Evolutionary conservation across 2,113 vertebrate genomes (phyloP), one percentile per base, ranked within the genome.

Genomic region (Sapayoa aenigma): DNA sequence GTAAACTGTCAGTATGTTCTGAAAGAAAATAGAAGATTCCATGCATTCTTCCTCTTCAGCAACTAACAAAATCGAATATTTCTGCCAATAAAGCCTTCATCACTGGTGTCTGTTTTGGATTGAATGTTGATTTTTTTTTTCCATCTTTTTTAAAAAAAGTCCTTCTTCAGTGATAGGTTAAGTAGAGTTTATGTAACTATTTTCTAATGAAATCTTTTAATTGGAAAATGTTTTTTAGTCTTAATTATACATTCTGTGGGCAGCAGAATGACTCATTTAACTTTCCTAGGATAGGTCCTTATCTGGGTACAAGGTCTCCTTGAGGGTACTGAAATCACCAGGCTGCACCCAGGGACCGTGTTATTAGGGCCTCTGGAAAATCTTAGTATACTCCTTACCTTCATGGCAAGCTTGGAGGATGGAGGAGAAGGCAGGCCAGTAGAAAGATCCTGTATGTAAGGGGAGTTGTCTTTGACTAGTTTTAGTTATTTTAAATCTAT

Each of bases 11-110:
- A 47, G 2, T 58, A 37, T n/a, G 19, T 63, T 67, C 62, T 14
- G 6, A n/a, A 52, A 60, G 66, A 69, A 79, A 49, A 15, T 42
- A 71, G 9, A 84, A 69, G 42, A 86, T 84, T 91, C 33, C 56
- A 27, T 62, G 72, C 25, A 72, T 95, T 91, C 47, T 37, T 19
- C 25, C 60, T 94, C 50, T 87, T 84, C 50, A 79, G 37, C 53
- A 86, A 24, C 39, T 47, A 74, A 68, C 50, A 53, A 90, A 95
- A 96, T 81, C 9, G 28, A n/a, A n/a, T 89, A 68, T 86, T 94
- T 50, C 9, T 4, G 50, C 21, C 49, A 83, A 13, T 60, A 72
- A 78, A 65, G 15, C 44, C 37, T 85, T 78, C 16, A 13, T 84
- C 21, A 23, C 55, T 72, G 6, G 13, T 87, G 39, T 52, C 31